Base-by-base conservation (phyloP, 2,888 invertebrate species). In the Venustoraphidia nigricollis region DNA sequence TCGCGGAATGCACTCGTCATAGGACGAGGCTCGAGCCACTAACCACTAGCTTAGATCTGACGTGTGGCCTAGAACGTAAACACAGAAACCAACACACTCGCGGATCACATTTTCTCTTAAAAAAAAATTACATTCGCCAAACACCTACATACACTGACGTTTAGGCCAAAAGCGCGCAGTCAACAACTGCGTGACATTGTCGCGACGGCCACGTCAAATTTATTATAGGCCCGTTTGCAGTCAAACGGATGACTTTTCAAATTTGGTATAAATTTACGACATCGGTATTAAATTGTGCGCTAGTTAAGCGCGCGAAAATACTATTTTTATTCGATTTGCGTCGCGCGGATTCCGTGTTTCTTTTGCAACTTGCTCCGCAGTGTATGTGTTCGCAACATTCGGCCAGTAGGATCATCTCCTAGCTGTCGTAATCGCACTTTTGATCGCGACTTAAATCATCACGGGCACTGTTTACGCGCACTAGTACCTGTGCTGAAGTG, bases 401-500 rank as follows among this genome's bases (percentile, higher is more conserved):
- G 40, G 40, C 14, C 40, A 39, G 27, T 27, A 27, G 14, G 40
- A 39, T 8, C 40, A 39, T 39, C 40, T 42, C 42, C 17, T 42
- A 11, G 14, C 42, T 11, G 17, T 34, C 34, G 42, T 34, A 34
- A 13, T 43, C 11, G 34, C 43, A 43, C 43, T 43, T 43, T 43
- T 13, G n/a, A 14, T 27, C 27, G 27, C 27, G 27, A 27, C 27
- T 14, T 35, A 41, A 10, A 46, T 46, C 36, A 41, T 46, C 47
- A 47, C 47, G 43, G 41, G 46, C 47, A 51, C 40, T 45, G 47
- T 41, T 42, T 45, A 64, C 74, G 80, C 47, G 47, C 47, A 47
- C 47, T 47, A 36, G 47, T 79, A 89, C 89, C 88, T 77, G 86
- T 81, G 71, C 86, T 87, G 73, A 88, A 89, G 74, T 89, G 88